These are phyloP conservation scores for Sebastes trivittatus DNA, from an alignment of 2,797 vertebrate species.

Conservation along the genomic window DNA sequence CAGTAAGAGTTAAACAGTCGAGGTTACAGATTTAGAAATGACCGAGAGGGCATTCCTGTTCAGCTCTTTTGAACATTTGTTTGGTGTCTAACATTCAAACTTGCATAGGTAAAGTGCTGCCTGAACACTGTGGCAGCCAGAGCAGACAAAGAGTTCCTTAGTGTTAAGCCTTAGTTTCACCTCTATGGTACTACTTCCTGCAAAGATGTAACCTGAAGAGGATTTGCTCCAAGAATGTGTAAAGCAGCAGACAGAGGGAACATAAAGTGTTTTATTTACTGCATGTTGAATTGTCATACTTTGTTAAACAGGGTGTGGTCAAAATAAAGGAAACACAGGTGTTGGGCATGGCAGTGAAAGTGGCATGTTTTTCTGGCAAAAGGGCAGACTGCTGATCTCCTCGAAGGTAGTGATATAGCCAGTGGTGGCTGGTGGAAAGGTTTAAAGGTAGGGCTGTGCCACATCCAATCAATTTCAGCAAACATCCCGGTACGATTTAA, in stretches of 20 bases:
- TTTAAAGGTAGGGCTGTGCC: too few relatives aligned
- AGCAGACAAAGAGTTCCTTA: not conserved
- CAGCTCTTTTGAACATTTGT: not conserved
- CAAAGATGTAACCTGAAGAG: not conserved
- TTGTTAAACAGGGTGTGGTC: slow-evolving; percentile 50
- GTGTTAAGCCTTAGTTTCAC: slow-evolving; percentile 14
- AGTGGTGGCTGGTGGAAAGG: too few relatives aligned
- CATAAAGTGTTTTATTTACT: slow-evolving; percentile 35
- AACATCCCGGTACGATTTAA: too few relatives aligned
- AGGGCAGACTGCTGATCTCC: not conserved
- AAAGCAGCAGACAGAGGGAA: slow-evolving; percentile 14
- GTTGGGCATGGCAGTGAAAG: not conserved
- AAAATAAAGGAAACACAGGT: slow-evolving; percentile 30
- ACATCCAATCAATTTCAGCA: too few relatives aligned
- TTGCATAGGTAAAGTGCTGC: not conserved
- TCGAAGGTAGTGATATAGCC: not conserved
- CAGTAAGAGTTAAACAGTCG: not conserved
- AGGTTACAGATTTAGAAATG: not conserved
- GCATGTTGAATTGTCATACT: slow-evolving; percentile 58
- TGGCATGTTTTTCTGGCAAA: not conserved
- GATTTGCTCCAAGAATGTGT: slow-evolving; percentile 9
- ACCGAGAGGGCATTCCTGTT: not conserved
- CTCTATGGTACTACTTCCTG: not conserved
- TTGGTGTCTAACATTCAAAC: not conserved
- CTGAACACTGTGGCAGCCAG: not conserved